Evolutionary conservation across 2,888 invertebrate species (phyloP), one percentile per base, ranked within the genome.

Genomic region (Labia minor): DNA sequence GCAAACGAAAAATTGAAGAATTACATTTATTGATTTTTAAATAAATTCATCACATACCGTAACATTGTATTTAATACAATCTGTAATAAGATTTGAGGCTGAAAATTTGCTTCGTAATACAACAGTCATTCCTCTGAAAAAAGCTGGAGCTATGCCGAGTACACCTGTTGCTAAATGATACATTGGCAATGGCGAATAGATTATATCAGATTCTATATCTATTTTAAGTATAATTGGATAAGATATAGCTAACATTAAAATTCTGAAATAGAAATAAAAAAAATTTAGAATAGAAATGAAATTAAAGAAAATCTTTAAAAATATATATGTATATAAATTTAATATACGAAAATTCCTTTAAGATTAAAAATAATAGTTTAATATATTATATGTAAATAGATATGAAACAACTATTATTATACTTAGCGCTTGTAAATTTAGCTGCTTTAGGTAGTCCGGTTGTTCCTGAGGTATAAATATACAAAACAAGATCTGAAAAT

Each of bases 381-480:
- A n/a, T n/a, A n/a, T n/a, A n/a, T n/a, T n/a, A n/a, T n/a, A n/a
- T n/a, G n/a, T n/a, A n/a, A n/a, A n/a, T n/a, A n/a, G n/a, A n/a
- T n/a, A n/a, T n/a, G n/a, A n/a, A n/a, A n/a, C n/a, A n/a, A n/a
- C n/a, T n/a, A n/a, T 26, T 26, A 26, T 16, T 37, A 71, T 72
- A 84, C 83, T 86, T 82, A 63, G 89, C 85, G 77, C 97, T 90
- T 33, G 89, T 92, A 73, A 98, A 88, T 65, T 95, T 89, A 19
- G 97, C 97, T 26, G 97, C 95, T 75, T 97, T 98, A 0, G 97
- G 97, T 80, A 97, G 81, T 8, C 98, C 98, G 0, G 98, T 99
- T 1, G 96, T 96, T 6, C 96, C 95, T 2, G 93, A 93, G 0
- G 98, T 99, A 77, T 91, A 96, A 72, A 96, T 92, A 75, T 92